phyloP scores from a whole-genome alignment of 2,888 invertebrate genomes.

The Nymphalis c-album region DNA sequence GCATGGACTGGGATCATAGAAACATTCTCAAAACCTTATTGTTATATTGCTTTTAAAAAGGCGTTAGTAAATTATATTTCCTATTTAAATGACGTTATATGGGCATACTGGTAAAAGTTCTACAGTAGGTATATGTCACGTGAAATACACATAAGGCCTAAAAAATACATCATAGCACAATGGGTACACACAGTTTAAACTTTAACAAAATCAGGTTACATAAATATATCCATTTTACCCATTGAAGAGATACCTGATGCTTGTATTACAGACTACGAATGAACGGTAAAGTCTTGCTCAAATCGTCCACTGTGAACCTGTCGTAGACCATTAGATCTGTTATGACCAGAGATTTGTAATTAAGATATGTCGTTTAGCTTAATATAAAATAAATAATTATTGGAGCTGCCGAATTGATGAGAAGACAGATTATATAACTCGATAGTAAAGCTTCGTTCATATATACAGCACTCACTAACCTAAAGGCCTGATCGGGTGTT shows the following conservation, averaged over 20 bases:
- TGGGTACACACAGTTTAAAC: slow-evolving; percentile 6
- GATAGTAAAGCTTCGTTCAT: slow-evolving; percentile 53
- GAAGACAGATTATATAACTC: slow-evolving; percentile 63
- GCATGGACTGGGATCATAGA: slow-evolving; percentile 3
- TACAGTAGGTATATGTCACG: neutral
- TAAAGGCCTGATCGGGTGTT: slow-evolving; percentile 94
- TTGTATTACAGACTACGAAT: slow-evolving; percentile 76
- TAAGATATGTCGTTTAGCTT: slow-evolving; percentile 31
- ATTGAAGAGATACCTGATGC: slow-evolving; percentile 59
- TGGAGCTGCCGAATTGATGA: slow-evolving; percentile 46
- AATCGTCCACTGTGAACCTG: slow-evolving; percentile 71
- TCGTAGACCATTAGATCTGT: slow-evolving; percentile 79
- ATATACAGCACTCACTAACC: slow-evolving; percentile 86
- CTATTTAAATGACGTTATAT: neutral
- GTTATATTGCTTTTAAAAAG: neutral
- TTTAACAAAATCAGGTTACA: slow-evolving; percentile 5
- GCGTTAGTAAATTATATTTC: neutral
- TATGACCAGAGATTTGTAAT: slow-evolving; percentile 50
- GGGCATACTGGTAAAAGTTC: neutral
- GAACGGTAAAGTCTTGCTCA: slow-evolving; percentile 76
- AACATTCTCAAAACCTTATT: slow-evolving; percentile 1
- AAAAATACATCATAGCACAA: neutral
- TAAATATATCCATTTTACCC: slow-evolving; percentile 31
- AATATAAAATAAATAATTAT: slow-evolving; percentile 34
- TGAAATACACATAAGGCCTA: neutral